Percentiles rank a stretch among this genome's conserved stretches.
Evolutionary conservation across 2,888 invertebrate genomes (phyloP).

Genomic region (Muscina levida): DNA sequence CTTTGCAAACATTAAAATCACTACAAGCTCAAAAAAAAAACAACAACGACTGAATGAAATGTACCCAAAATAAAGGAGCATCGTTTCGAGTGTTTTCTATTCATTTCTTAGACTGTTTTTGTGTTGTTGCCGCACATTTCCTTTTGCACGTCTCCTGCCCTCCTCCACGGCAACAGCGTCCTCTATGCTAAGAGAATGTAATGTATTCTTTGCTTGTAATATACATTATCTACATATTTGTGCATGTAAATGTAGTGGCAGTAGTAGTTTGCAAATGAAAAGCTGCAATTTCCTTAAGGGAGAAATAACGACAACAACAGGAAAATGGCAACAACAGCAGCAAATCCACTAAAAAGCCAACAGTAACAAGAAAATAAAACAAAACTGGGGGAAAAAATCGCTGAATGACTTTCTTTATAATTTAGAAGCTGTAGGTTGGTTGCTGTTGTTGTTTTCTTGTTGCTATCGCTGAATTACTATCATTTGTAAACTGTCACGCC

Average conservation of each 20-base stretch:
- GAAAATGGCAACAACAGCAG: constrained; percentile 39
- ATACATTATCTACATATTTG: constrained; percentile 4
- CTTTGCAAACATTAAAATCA: constrained; percentile 33
- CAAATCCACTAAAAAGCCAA: constrained; percentile 13
- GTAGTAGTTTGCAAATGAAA: constrained; percentile 21
- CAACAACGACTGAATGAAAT: background rate
- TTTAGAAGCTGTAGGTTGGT: too few species aligned
- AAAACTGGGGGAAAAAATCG: constrained; percentile 39
- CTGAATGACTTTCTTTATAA: constrained; percentile 29
- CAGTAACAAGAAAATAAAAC: constrained; percentile 13
- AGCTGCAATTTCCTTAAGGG: constrained; percentile 34
- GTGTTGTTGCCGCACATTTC: background rate
- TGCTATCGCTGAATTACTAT: constrained; percentile 29
- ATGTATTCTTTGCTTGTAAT: constrained; percentile 22
- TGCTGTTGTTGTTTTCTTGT: background rate
- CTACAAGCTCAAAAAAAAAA: constrained; percentile 10
- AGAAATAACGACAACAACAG: background rate
- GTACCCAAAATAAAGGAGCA: constrained; percentile 30
- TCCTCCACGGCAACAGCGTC: too few species aligned
- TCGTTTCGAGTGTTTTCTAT: constrained; percentile 14
- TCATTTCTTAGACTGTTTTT: background rate
- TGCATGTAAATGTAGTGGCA: background rate
- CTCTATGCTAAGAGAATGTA: background rate
- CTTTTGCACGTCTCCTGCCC: too few species aligned
- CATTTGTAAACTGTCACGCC: constrained; percentile 66